Base-by-base conservation (phyloP, 2,797 vertebrate species). In the Agapornis canus region DNA sequence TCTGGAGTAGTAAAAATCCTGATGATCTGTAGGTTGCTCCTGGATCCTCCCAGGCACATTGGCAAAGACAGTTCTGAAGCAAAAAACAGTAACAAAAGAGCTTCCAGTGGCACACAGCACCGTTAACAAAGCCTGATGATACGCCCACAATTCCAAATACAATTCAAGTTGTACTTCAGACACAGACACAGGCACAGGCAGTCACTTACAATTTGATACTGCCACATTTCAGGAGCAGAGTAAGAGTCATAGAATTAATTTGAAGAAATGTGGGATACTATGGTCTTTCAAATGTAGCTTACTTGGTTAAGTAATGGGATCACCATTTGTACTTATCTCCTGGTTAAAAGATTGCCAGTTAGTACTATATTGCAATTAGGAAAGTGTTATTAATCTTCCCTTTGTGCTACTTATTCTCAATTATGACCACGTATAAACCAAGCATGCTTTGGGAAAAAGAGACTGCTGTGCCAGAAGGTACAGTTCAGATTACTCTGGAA, bases 161-260 rank as follows among this genome's bases (percentile, higher is more conserved):
- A 96, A 92, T 90, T 83, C 88, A 89, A 89, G 70, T 82, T 54
- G 21, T 88, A 92, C 88, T 84, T 96, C 89, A 93, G 94, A 92
- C 63, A 89, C 89, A 84, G 82, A 72, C 66, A 90, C 35, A 35
- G 35, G 35, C 66, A 90, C 35, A 35, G 35, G 35, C 35, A 35
- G 45, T 51, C 48, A 77, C 29, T 86, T 79, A 59, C 35, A 89
- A 90, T 86, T 94, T 80, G 75, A 35, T 65, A 91, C 29, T 69
- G 71, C 72, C 64, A 84, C 21, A 60, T 89, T 95, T 94, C 89
- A 95, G 96, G 89, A 91, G 69, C 77, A 94, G 47, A 94, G n/a
- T 72, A 61, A 86, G 82, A 86, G 76, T 83, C 61, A 48, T 12
- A 39, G 43, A 61, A 92, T 87, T 89, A 42, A 89, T 90, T 0